Base-by-base conservation (phyloP, 2,888 invertebrate genomes). In the Ptychoptera albimana region DNA sequence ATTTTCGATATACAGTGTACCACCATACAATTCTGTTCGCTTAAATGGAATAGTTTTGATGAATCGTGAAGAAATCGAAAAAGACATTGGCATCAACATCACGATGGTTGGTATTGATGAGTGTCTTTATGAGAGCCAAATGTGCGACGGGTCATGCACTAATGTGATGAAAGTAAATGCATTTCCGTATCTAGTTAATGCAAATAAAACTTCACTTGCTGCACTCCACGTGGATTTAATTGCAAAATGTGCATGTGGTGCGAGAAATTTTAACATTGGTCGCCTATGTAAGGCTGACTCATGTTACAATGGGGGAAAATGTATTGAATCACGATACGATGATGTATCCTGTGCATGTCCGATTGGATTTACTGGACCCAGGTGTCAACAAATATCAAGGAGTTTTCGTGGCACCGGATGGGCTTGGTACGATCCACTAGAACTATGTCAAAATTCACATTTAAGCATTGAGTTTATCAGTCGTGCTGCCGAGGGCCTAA, bases 101-200 rank as follows among this genome's bases (percentile, higher is more conserved):
- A 89, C 89, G 11, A 93, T 94, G 93, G 93, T 97, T 13, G 94
- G 94, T 49, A 94, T 98, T 53, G 96, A 93, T 57, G 92, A 93
- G 68, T 93, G 92, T 63, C 71, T 92, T 48, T 88, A 91, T 61
- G 92, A 93, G 70, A 91, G 91, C 61, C 83, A 86, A 61, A 85
- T 86, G 76, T 93, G 92, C 64, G 92, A 93, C 67, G 92, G 92
- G 10, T 93, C 94, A 44, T 97, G 96, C 64, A 91, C 92, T 15
- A 96, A 96, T 65, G 78, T 81, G 13, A 70, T 96, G 50, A 87
- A 88, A 58, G 88, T 88, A 53, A 88, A 85, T 60, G 79, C 82
- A 53, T 69, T 88, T 50, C 91, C 91, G 0, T 91, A 91, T 56
- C 85, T 96, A 79, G 93, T 98, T 3, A 94, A 96, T 66, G 87